phyloP scores from a whole-genome alignment of 2,888 invertebrate genomes.

The Bombyx huttoni region DNA sequence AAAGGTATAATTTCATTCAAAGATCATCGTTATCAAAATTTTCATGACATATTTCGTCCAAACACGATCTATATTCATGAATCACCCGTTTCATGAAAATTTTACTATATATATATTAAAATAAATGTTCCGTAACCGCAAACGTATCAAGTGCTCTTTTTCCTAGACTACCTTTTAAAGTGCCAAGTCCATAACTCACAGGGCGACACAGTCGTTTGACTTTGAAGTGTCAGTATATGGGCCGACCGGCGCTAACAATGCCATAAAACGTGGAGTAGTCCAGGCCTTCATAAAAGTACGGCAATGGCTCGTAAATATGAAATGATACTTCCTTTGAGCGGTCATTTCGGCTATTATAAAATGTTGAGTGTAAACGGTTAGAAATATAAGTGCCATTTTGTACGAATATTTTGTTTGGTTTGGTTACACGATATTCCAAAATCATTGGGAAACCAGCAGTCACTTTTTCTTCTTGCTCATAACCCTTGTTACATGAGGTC shows the following conservation, averaged over 20 bases:
- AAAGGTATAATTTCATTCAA: too few relatives aligned
- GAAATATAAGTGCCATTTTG: background rate
- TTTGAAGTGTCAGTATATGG: background rate
- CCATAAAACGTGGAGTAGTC: conserved; percentile 17
- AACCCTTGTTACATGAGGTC: too few relatives aligned
- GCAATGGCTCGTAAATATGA: conserved; percentile 35
- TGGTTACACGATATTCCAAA: background rate
- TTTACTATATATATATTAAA: too few relatives aligned
- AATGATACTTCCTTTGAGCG: conserved; percentile 21
- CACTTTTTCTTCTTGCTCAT: too few relatives aligned
- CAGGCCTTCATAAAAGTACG: conserved; percentile 26
- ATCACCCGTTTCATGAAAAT: too few relatives aligned
- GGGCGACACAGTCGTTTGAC: background rate
- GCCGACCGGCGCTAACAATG: conserved; percentile 17
- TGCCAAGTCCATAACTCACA: background rate
- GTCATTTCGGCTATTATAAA: conserved; percentile 14
- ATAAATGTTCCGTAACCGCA: too few relatives aligned
- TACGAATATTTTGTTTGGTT: background rate
- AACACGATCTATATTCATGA: too few relatives aligned
- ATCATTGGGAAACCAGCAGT: too few relatives aligned
- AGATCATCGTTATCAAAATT: too few relatives aligned
- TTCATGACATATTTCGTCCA: too few relatives aligned
- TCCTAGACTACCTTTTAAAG: background rate
- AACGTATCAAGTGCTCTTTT: too few relatives aligned
- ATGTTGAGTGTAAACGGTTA: background rate